These are phyloP conservation scores for Neotoxoptera formosana DNA, from an alignment of 1,140 invertebrate species.

Conservation along the genomic window DNA sequence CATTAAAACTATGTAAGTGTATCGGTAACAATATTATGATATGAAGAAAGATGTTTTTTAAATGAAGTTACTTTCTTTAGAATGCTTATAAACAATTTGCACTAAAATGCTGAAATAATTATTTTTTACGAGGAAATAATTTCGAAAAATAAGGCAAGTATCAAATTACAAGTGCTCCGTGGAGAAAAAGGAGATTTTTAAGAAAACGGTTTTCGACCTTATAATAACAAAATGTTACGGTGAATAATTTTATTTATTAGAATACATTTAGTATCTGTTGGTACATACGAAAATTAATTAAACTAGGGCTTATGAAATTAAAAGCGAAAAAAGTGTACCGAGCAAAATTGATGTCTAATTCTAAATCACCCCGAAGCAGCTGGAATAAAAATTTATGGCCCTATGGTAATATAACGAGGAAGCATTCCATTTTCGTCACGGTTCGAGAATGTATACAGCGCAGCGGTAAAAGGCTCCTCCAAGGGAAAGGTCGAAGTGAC, in stretches of 20 bases:
- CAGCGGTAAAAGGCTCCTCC: conserved; percentile 8
- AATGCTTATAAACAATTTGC: background rate
- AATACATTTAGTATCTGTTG: background rate
- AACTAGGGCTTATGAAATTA: background rate
- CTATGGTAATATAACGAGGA: background rate
- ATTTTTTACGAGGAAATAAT: background rate
- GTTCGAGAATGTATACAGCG: background rate
- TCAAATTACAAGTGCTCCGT: background rate
- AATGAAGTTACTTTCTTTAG: background rate
- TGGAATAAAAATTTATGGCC: conserved; percentile 41
- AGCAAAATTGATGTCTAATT: background rate
- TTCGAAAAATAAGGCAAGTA: background rate
- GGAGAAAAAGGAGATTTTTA: background rate
- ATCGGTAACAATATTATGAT: background rate
- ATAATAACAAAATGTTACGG: background rate
- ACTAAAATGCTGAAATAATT: background rate
- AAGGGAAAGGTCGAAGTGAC: conserved; percentile 7
- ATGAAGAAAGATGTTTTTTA: background rate
- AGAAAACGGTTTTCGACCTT: background rate
- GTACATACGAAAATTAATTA: background rate
- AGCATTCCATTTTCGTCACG: conserved; percentile 38
- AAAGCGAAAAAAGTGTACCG: conserved; percentile 1
- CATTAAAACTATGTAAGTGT: background rate
- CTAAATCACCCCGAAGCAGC: conserved; percentile 17
- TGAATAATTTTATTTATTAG: background rate